phyloP scores from a whole-genome alignment of 2,888 invertebrate genomes.

The Scaptomyza tumidula region DNA sequence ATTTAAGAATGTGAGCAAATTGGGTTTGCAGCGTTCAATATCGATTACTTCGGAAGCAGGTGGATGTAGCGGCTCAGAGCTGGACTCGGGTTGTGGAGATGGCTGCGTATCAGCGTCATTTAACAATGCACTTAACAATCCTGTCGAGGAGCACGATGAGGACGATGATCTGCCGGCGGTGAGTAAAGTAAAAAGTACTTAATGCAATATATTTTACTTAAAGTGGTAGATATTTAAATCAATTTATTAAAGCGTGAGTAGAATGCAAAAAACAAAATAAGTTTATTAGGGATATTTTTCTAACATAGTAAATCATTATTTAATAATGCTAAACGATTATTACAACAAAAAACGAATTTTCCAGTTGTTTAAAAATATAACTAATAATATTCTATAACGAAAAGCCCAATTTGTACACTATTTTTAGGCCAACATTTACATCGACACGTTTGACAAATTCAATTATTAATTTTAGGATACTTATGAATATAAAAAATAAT shows the following conservation, averaged over 20 bases:
- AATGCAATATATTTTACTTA: neutral
- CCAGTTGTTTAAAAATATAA: too few species aligned
- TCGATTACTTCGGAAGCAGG: constrained; percentile 63
- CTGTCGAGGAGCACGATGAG: constrained; percentile 64
- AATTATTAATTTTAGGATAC: too few species aligned
- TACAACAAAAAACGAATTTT: too few species aligned
- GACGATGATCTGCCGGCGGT: constrained; percentile 67
- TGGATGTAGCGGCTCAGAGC: constrained; percentile 36
- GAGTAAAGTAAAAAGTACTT: constrained; percentile 19
- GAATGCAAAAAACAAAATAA: too few species aligned
- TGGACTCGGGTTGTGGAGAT: constrained; percentile 49
- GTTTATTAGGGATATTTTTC: too few species aligned
- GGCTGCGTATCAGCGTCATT: constrained; percentile 42
- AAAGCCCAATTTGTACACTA: too few species aligned
- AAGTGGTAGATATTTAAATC: neutral
- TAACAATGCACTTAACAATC: constrained; percentile 35
- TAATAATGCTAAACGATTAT: too few species aligned
- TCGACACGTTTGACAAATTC: neutral
- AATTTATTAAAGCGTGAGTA: neutral
- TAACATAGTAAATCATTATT: too few species aligned
- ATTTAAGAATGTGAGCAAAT: constrained; percentile 83
- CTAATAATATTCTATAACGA: too few species aligned
- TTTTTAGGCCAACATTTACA: neutral
- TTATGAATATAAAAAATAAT: too few species aligned
- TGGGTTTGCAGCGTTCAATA: constrained; percentile 82